These are phyloP conservation scores for Emys orbicularis DNA, from an alignment of 2,797 vertebrate species.

Conservation along the genomic window DNA sequence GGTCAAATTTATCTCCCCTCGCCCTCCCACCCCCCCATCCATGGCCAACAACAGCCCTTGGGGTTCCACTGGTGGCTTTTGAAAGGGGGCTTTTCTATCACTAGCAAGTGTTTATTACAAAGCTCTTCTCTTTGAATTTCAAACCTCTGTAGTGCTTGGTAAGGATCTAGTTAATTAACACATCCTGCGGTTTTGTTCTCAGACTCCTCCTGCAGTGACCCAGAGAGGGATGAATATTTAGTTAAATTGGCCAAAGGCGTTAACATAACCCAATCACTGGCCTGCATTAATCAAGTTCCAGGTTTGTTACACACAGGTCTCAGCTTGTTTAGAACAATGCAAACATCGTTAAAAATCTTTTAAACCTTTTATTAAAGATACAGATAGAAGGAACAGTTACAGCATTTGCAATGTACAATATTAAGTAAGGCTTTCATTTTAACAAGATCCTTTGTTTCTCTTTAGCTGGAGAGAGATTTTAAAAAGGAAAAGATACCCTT, in stretches of 20 bases:
- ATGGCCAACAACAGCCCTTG: neutral
- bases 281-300: neutral
- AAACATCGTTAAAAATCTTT: neutral
- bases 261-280: neutral
- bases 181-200: neutral
- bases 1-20: neutral
- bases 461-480: neutral
- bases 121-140: neutral
- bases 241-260: neutral
- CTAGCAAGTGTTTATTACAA: neutral
- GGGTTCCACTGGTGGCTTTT: neutral
- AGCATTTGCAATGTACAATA: neutral
- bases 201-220: neutral
- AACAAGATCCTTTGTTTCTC: neutral
- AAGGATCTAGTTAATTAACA: neutral
- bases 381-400: neutral
- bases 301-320: too few relatives aligned
- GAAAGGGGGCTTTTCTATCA: neutral
- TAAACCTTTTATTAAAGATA: neutral
- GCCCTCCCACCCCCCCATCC: accelerated
- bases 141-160: too few relatives aligned
- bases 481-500: too few relatives aligned
- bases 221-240: neutral
- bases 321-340: neutral
- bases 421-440: neutral